These are phyloP conservation scores for Bombus superbus DNA, from an alignment of 1,140 invertebrate genomes.

Conservation along the genomic window DNA sequence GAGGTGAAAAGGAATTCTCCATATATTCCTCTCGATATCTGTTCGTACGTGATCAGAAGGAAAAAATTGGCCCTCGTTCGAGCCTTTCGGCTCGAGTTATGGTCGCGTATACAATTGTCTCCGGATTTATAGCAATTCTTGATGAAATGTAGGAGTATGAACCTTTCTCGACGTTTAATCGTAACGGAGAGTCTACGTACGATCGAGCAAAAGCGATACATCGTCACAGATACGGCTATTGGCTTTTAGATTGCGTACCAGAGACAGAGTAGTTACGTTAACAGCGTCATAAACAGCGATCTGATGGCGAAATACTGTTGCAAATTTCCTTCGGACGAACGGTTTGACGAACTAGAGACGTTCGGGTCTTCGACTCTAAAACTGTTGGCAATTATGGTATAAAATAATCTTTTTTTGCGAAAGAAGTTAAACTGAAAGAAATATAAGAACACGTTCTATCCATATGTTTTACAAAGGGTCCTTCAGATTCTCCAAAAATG, in stretches of 20 bases:
- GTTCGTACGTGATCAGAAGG: not conserved
- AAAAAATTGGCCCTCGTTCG: conserved; percentile 34
- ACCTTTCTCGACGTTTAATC: conserved; percentile 26
- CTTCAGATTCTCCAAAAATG: too few relatives aligned
- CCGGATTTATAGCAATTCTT: conserved; percentile 42
- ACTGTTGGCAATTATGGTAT: not conserved
- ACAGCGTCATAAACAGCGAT: conserved; percentile 37
- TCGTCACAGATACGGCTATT: conserved; percentile 40
- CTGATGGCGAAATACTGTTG: not conserved
- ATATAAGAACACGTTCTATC: too few relatives aligned
- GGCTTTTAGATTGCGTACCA: conserved; percentile 21
- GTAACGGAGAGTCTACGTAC: not conserved
- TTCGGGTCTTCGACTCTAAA: not conserved
- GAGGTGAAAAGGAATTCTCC: conserved; percentile 20
- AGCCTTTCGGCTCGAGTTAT: conserved; percentile 49
- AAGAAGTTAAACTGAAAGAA: not conserved
- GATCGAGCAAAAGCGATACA: conserved; percentile 21
- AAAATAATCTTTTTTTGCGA: not conserved
- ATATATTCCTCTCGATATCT: not conserved
- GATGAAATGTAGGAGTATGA: conserved; percentile 19
- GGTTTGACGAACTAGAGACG: not conserved
- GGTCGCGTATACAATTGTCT: conserved; percentile 27
- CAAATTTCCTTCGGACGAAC: not conserved
- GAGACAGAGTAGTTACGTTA: conserved; percentile 23
- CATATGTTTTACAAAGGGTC: too few relatives aligned